Evolutionary conservation across 2,113 vertebrate genomes (phyloP).

Genomic region (Thryonomys swinderianus): DNA sequence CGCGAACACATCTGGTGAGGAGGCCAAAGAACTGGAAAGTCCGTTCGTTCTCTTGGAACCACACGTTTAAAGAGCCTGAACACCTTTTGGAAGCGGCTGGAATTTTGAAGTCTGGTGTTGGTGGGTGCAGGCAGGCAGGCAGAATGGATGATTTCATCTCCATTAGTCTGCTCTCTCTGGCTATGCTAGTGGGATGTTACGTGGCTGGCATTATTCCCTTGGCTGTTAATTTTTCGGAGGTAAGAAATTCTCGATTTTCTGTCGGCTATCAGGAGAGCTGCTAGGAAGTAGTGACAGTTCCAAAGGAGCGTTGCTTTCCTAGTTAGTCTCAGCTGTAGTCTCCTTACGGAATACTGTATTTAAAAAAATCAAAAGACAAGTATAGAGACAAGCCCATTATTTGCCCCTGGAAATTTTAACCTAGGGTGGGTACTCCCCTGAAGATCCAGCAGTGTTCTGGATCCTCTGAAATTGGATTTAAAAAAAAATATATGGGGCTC

Average conservation of each 20-base stretch:
- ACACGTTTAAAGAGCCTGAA: conserved; percentile 17
- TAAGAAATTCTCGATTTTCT: conserved; percentile 81
- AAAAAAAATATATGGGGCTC: not conserved
- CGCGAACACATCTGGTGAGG: conserved; percentile 27
- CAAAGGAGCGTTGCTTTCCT: not conserved
- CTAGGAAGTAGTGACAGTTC: not conserved
- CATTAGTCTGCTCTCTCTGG: conserved; percentile 95
- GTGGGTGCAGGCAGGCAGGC: conserved; percentile 54
- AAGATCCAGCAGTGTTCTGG: not conserved
- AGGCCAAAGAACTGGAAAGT: conserved; percentile 49
- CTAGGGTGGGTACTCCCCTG: not conserved
- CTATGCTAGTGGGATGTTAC: conserved; percentile 98
- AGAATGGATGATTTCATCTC: conserved; percentile 97
- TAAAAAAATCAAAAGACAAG: not conserved
- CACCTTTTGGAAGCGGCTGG: not conserved
- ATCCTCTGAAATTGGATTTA: not conserved
- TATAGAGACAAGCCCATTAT: not conserved
- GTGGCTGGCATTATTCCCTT: conserved; percentile 97
- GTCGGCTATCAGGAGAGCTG: not conserved
- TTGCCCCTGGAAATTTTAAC: not conserved
- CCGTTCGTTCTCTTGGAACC: not conserved
- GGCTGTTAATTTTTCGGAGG: conserved; percentile 99
- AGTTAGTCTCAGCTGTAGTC: not conserved
- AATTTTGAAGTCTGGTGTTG: conserved; percentile 51
- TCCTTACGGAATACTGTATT: not conserved